Percentiles rank a stretch among this genome's conserved stretches.
Evolutionary conservation across 2,797 vertebrate species (phyloP).

Genomic region (Psittacula echo): DNA sequence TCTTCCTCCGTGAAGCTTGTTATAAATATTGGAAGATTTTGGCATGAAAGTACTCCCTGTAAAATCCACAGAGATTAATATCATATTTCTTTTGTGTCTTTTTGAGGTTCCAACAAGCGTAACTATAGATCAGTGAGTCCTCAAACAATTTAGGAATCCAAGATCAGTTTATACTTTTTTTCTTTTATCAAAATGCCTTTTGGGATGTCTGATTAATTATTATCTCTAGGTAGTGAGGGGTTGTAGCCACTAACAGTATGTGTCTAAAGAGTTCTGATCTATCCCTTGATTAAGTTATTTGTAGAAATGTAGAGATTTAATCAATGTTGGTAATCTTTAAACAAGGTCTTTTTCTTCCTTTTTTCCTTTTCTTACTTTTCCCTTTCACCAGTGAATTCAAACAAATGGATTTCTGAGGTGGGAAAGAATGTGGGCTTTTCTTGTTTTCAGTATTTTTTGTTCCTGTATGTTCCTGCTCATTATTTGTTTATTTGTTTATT

Average conservation of each 20-base stretch:
- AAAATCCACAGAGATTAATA: background rate
- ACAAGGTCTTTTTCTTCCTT: too few relatives aligned
- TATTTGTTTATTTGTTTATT: background rate
- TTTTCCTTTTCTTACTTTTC: background rate
- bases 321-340: background rate
- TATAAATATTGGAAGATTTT: background rate
- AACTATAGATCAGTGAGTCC: background rate
- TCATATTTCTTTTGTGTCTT: background rate
- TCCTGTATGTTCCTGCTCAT: background rate
- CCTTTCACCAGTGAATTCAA: background rate
- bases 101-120: background rate
- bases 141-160: background rate
- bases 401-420: background rate
- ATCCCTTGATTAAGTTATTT: background rate
- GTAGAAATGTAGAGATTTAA: background rate
- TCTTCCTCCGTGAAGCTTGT: background rate
- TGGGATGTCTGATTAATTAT: background rate
- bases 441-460: background rate
- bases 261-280: background rate
- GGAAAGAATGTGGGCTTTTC: background rate
- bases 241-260: background rate
- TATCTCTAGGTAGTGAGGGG: background rate
- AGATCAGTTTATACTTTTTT: background rate
- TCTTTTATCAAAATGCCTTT: background rate
- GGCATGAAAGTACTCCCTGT: background rate